phyloP scores from a whole-genome alignment of 2,113 vertebrate genomes.

The Cercocebus atys region DNA sequence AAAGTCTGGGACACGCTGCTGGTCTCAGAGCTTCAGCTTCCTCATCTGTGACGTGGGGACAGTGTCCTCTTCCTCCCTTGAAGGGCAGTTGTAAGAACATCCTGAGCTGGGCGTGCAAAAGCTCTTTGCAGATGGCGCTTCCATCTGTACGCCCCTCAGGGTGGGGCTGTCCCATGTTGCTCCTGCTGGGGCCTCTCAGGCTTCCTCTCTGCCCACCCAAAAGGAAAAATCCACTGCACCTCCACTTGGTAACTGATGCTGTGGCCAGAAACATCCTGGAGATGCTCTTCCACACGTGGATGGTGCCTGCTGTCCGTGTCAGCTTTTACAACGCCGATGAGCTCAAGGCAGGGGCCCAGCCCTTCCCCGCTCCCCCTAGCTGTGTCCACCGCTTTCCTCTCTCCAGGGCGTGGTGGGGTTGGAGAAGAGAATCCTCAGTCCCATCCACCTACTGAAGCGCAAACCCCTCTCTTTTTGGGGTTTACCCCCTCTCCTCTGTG shows the following conservation, averaged over 20 bases:
- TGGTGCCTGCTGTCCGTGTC: constrained; percentile 93
- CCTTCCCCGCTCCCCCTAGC: background rate
- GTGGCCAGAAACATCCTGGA: constrained; percentile 93
- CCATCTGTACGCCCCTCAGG: background rate
- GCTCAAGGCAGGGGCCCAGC: constrained; percentile 89
- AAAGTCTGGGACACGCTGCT: background rate
- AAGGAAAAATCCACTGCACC: constrained; percentile 96
- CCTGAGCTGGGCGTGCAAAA: background rate
- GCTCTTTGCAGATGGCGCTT: background rate
- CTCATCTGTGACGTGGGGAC: background rate
- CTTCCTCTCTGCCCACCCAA: constrained; percentile 32
- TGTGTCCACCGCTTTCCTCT: background rate
- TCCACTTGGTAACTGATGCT: constrained; percentile 95
- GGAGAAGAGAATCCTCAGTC: background rate
- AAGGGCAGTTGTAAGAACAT: background rate
- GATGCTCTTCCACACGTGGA: constrained; percentile 94
- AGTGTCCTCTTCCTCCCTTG: background rate
- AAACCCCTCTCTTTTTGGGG: background rate
- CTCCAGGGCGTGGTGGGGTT: accelerated
- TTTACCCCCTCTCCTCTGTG: no score
- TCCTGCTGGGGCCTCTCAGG: background rate
- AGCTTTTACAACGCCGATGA: constrained; percentile 96
- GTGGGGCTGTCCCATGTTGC: background rate
- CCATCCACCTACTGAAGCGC: background rate
- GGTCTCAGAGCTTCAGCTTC: background rate